Evolutionary conservation across 1,140 invertebrate genomes (phyloP), one percentile per base, ranked within the genome.

Genomic region (Zaprionus davidi): DNA sequence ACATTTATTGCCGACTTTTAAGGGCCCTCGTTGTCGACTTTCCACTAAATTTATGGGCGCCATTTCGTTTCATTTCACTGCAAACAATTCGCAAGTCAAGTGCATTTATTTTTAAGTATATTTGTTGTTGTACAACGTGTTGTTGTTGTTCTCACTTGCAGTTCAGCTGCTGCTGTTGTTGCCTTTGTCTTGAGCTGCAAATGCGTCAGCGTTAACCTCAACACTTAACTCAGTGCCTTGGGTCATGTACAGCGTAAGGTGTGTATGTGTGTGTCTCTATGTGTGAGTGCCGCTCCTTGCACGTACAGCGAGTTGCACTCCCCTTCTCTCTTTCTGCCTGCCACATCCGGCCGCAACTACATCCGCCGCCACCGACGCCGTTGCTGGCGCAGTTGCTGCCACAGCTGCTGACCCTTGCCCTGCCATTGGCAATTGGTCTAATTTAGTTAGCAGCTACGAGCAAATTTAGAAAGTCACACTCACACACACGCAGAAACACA

Each of bases 161-260:
- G 28, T 6, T 28, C 28, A 7, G 28, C 24, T 41, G 58, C 11
- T 41, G 38, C 17, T 71, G 60, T 56, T 41, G 28, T 38, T 41
- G 55, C 7, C 31, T 31, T 20, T 26, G 31, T 66, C 41, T 71
- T 20, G 51, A 57, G 22, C 24, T 46, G 53, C 15, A 72, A 82
- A 75, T 87, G 83, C 83, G 83, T 87, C 83, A 87, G 84, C 77
- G 67, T 68, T 71, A 87, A 78, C 84, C 83, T 87, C 83, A 87
- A 83, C 83, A 87, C 83, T 83, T 59, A 67, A 56, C 58, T 49
- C 41, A 9, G 46, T 72, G 70, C 49, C 70, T 60, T 11, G 63
- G 68, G 73, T 76, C 68, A 53, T 71, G 62, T 71, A 46, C 20
- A 34, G 24, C 11, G 26, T 49, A 12, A 55, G 24, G 31, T 71